phyloP scores from a whole-genome alignment of 2,113 vertebrate genomes.

The Callionymus lyra region DNA sequence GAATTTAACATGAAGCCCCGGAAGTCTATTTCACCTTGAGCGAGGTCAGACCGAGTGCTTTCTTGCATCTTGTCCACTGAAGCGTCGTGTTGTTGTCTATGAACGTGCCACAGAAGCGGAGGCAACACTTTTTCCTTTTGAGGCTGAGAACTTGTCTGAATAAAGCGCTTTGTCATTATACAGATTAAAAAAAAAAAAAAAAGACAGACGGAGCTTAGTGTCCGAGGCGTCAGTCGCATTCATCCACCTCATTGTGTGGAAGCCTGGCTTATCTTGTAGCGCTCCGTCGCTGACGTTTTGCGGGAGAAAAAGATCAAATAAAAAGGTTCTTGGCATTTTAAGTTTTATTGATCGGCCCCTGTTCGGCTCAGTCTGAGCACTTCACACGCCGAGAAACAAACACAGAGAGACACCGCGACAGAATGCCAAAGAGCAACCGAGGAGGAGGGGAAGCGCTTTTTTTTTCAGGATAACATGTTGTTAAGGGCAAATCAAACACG shows the following conservation, averaged over 20 bases:
- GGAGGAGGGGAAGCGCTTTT: constrained; percentile 20
- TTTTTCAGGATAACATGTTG: constrained; percentile 31
- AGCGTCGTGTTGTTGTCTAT: constrained; percentile 11
- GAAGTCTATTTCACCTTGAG: constrained; percentile 37
- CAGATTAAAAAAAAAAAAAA: constrained; percentile 27
- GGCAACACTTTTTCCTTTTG: no score
- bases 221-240: constrained; percentile 31
- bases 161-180: constrained; percentile 34
- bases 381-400: constrained; percentile 36
- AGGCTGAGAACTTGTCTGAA: constrained; percentile 15
- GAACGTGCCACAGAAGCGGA: no score
- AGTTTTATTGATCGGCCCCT: constrained; percentile 54
- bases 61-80: constrained; percentile 12
- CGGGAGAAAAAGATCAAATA: constrained; percentile 45
- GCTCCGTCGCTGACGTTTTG: constrained; percentile 31
- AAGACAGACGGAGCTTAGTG: constrained; percentile 17
- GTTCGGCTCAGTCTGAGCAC: constrained; percentile 33
- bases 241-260: constrained; percentile 43
- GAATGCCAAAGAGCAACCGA: constrained; percentile 12
- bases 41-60: constrained; percentile 26
- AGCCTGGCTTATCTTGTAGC: constrained; percentile 45
- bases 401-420: constrained; percentile 29
- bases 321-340: constrained; percentile 58
- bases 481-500: constrained; percentile 41
- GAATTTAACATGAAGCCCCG: no score